Percentiles rank a stretch among this genome's conserved stretches.
phyloP scores from a whole-genome alignment of 2,113 vertebrate species.

The Canis aureus region DNA sequence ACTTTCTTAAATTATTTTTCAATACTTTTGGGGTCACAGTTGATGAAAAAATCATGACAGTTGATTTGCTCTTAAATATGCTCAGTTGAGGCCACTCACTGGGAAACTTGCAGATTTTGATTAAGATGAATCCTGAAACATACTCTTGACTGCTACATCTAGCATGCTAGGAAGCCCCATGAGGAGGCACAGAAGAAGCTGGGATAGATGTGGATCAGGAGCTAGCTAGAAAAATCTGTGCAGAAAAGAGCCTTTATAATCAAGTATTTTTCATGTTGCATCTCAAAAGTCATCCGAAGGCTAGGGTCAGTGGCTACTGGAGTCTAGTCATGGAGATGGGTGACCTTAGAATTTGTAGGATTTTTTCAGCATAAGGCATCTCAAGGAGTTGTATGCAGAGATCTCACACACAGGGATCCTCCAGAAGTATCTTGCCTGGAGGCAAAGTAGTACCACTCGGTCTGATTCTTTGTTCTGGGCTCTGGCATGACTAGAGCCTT shows the following conservation, averaged over 20 bases:
- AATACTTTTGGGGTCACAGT: background rate
- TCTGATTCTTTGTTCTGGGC: rapidly evolving
- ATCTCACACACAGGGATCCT: rapidly evolving
- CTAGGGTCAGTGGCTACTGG: rapidly evolving
- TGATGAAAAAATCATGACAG: background rate
- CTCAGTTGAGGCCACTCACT: background rate
- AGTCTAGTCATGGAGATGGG: background rate
- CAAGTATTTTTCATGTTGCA: background rate
- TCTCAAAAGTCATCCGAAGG: background rate
- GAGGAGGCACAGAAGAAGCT: background rate
- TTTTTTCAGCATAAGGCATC: rapidly evolving
- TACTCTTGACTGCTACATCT: background rate
- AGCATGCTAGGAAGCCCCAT: rapidly evolving
- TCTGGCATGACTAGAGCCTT: too few species aligned
- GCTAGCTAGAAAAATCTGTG: background rate
- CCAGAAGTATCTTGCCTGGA: background rate
- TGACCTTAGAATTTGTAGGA: background rate
- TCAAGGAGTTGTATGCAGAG: background rate
- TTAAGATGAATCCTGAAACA: background rate
- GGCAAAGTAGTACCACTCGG: rapidly evolving
- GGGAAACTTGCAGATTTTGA: background rate
- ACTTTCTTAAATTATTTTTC: background rate
- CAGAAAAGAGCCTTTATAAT: background rate
- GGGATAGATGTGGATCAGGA: too few species aligned
- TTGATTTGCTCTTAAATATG: background rate